Base-by-base conservation (phyloP, 2,888 invertebrate genomes). In the Abscondita cerata region DNA sequence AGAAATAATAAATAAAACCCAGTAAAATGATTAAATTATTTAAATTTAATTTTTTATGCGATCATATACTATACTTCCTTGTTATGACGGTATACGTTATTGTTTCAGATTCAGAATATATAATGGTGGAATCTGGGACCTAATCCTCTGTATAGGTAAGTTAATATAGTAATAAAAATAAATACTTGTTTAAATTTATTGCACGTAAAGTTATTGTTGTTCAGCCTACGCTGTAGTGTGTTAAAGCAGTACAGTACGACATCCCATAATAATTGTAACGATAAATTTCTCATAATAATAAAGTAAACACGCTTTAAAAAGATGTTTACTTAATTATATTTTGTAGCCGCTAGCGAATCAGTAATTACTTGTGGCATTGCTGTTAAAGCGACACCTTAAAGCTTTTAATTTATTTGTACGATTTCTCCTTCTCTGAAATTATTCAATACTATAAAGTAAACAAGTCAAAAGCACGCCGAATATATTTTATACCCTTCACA, bases 401-500 rank as follows among this genome's bases (percentile, higher is more conserved):
- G 31, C 36, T 36, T 4, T 3, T 19, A 44, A 44, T 16, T 16
- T 18, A 18, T 44, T 11, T 18, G 19, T 19, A 11, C 11, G 5
- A 9, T 51, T 16, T n/a, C n/a, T 16, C 33, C 16, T 31, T 33
- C 12, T 33, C 25, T 20, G 25, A 58, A 52, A 51, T 51, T 52
- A 41, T 41, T 44, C 34, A 52, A 44, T 8, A 38, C 33, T 48
- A 57, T 50, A 59, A 50, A 52, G 11, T 52, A 52, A 59, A 63
- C 50, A 46, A 64, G 52, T 61, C 61, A 60, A 58, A 60, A 50
- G 16, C 65, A 65, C 48, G 44, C 59, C 64, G 54, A 66, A 66
- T 64, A 62, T 62, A 65, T 62, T 68, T 65, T 66, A 69, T 67
- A 60, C 55, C 44, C 57, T 68, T 65, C 59, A 60, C 62, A 68